Evolutionary conservation across 2,113 vertebrate species (phyloP).

Genomic region (Capreolus pygargus): DNA sequence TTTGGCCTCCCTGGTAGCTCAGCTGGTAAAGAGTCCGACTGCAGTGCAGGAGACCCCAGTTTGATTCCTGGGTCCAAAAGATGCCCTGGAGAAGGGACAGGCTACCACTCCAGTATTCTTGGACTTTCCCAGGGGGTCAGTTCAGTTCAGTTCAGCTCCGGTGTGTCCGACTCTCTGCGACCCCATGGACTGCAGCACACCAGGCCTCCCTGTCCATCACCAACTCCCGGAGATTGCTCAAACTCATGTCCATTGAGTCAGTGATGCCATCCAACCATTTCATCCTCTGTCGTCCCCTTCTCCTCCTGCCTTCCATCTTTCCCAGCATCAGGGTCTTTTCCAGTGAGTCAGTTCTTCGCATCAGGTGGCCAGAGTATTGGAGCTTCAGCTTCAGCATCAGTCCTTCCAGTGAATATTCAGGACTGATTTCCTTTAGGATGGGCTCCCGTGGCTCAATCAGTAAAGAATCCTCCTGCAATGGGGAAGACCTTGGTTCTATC

Average conservation of each 20-base stretch:
- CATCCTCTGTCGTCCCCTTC: neutral
- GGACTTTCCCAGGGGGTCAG: neutral
- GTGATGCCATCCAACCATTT: neutral
- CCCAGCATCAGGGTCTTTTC: neutral
- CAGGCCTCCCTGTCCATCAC: neutral
- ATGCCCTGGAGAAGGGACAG: neutral
- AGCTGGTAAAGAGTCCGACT: neutral
- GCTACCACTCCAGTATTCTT: neutral
- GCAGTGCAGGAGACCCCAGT: neutral
- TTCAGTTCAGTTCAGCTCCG: neutral
- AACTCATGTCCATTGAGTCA: neutral
- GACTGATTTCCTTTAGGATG: neutral
- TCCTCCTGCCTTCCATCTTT: neutral
- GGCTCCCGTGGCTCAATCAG: neutral
- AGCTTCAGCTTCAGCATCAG: neutral
- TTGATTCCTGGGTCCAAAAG: neutral
- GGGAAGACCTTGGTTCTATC: neutral
- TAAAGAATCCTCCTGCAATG: neutral
- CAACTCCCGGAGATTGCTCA: neutral
- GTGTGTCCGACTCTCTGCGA: neutral
- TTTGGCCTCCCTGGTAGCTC: neutral
- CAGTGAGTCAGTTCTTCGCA: neutral
- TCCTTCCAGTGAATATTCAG: neutral
- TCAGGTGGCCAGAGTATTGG: neutral
- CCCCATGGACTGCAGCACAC: neutral